Conservation (phyloP, 92 coral and sea anemone genomes). For the Zoanthus sansibaricus region DNA sequence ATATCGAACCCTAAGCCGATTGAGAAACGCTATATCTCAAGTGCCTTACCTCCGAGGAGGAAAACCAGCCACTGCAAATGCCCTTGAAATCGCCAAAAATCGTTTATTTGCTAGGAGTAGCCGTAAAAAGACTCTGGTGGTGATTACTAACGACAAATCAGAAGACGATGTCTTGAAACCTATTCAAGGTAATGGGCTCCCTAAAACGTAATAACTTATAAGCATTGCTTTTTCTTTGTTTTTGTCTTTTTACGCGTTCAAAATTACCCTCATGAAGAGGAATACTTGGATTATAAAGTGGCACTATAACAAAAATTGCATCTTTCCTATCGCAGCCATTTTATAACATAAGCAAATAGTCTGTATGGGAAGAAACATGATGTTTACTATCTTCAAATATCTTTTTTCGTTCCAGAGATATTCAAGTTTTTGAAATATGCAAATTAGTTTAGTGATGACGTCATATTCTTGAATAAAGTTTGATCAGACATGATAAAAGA, state of each 20-base stretch:
- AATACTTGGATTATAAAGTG: too few species aligned
- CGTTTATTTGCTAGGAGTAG: slow-evolving; percentile 65
- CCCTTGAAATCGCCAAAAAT: slow-evolving; percentile 49
- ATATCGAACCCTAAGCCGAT: slow-evolving; percentile 53
- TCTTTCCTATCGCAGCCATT: too few species aligned
- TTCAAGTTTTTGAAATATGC: too few species aligned
- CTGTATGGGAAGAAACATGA: too few species aligned
- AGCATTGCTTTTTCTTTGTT: background rate
- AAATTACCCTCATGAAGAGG: too few species aligned
- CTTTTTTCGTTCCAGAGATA: too few species aligned
- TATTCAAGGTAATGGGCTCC: slow-evolving; percentile 37
- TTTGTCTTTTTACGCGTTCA: background rate
- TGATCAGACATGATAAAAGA: too few species aligned
- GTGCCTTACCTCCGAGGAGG: slow-evolving; percentile 58
- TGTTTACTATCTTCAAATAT: too few species aligned
- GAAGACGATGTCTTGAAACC: slow-evolving; percentile 59
- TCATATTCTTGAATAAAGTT: too few species aligned
- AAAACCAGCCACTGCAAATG: slow-evolving; percentile 70
- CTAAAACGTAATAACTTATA: background rate
- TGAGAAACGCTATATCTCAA: slow-evolving; percentile 56
- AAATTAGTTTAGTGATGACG: too few species aligned
- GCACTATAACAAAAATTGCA: too few species aligned
- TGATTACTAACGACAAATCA: slow-evolving; percentile 65
- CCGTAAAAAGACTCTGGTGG: slow-evolving; percentile 56
- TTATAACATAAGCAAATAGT: too few species aligned